phyloP scores from a whole-genome alignment of 2,113 vertebrate species.

The Empidonax alnorum region DNA sequence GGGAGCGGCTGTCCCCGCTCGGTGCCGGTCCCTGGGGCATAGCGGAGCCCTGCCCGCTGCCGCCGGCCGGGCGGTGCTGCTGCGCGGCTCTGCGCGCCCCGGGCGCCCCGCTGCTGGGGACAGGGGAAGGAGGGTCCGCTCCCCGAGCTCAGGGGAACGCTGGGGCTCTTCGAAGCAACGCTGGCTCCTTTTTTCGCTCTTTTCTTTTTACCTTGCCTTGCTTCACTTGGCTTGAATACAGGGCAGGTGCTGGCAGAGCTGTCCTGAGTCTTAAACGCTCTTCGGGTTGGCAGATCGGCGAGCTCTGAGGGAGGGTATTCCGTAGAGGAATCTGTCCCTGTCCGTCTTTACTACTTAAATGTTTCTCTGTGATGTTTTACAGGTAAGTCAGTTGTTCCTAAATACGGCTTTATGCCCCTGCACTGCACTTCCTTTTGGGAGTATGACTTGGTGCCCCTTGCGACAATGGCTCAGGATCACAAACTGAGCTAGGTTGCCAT shows the following conservation, averaged over 20 bases:
- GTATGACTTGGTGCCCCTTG: background rate
- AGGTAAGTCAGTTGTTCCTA: background rate
- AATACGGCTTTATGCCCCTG: background rate
- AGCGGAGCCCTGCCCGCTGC: background rate
- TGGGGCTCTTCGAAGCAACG: background rate
- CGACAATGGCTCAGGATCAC: background rate
- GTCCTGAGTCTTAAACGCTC: rapidly evolving
- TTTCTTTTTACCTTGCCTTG: background rate
- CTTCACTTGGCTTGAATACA: background rate
- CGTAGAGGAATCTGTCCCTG: background rate
- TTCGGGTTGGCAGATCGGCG: background rate
- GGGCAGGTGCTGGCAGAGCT: background rate
- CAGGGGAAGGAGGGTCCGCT: background rate
- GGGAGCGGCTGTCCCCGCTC: background rate
- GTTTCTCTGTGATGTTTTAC: background rate
- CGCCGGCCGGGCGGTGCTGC: background rate
- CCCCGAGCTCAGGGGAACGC: background rate
- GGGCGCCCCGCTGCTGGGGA: background rate
- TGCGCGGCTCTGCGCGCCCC: background rate
- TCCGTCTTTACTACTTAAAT: background rate
- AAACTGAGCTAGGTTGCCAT: background rate
- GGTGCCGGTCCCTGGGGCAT: background rate
- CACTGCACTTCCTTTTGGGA: background rate
- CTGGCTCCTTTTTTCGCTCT: background rate
- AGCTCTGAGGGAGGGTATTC: background rate